phyloP scores from a whole-genome alignment of 2,888 invertebrate genomes.

The Acanthosepion lycidas region DNA sequence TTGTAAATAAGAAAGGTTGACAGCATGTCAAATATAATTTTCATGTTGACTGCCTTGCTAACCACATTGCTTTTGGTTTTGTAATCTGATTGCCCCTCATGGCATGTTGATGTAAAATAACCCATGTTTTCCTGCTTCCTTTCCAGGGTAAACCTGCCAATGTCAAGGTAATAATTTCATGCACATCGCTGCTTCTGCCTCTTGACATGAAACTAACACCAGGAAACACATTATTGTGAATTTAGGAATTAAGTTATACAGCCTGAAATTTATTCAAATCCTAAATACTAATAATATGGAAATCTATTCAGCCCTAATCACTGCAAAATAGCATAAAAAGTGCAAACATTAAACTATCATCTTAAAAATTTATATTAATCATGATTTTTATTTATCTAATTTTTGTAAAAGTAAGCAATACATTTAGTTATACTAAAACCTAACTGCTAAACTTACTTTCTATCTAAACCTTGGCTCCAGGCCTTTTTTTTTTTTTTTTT shows the following conservation, averaged over 20 bases:
- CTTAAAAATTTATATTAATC: neutral
- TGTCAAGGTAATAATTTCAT: conserved; percentile 43
- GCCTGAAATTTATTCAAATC: neutral
- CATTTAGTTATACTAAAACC: neutral
- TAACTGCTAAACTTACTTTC: neutral
- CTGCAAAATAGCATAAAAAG: neutral
- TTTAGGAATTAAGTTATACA: neutral
- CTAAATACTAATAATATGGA: neutral
- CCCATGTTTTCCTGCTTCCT: conserved; percentile 43
- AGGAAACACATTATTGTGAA: neutral
- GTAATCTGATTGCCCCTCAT: neutral
- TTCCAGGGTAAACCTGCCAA: conserved; percentile 42
- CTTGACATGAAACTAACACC: neutral
- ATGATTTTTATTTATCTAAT: neutral
- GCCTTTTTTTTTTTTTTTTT: neutral
- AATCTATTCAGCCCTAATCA: neutral
- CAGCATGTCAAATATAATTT: conserved; percentile 33
- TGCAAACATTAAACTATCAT: neutral
- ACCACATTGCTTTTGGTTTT: neutral
- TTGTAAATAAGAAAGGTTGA: neutral
- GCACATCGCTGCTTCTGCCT: conserved; percentile 43
- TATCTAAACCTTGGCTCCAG: neutral
- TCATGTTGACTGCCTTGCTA: neutral
- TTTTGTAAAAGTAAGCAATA: neutral
- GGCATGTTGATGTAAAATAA: conserved; percentile 41